Evolutionary conservation across 2,113 vertebrate genomes (phyloP).

Genomic region (Oncorhynchus clarkii): DNA sequence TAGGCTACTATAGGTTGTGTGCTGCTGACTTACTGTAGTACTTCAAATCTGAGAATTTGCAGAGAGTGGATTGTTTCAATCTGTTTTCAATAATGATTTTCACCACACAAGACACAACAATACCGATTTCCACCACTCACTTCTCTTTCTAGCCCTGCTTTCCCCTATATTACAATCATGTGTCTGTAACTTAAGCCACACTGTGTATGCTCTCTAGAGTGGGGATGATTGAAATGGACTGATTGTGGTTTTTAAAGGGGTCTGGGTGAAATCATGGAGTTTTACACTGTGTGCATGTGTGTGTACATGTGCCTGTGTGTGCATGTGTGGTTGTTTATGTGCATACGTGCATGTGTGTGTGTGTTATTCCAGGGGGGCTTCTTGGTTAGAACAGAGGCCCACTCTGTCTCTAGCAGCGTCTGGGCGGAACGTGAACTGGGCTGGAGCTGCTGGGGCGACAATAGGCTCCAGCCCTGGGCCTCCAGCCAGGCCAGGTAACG

Average conservation of each 20-base stretch:
- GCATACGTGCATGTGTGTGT: too few species aligned
- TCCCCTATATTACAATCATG: conserved; percentile 18
- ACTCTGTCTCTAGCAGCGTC: conserved; percentile 54
- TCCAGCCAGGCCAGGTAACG: conserved; percentile 49
- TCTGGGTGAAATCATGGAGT: conserved; percentile 31
- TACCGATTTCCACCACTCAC: background rate
- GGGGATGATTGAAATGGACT: conserved; percentile 19
- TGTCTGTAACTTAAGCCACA: conserved; percentile 19
- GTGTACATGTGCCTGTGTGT: too few species aligned
- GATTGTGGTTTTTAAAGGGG: conserved; percentile 11
- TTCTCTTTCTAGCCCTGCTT: background rate
- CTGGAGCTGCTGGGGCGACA: conserved; percentile 1
- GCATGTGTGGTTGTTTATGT: too few species aligned
- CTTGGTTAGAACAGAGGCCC: conserved; percentile 47
- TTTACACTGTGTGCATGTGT: conserved; percentile 17
- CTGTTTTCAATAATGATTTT: conserved; percentile 14
- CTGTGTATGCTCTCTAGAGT: conserved; percentile 26
- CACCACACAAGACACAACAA: background rate
- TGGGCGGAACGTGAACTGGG: conserved; percentile 40
- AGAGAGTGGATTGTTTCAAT: background rate
- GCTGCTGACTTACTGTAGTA: conserved; percentile 5
- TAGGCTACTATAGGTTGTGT: background rate
- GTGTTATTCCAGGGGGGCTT: conserved; percentile 18
- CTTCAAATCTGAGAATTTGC: conserved; percentile 1
- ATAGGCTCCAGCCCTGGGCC: conserved; percentile 21